Evolutionary conservation across 2,888 invertebrate species (phyloP), one percentile per base, ranked within the genome.

Genomic region (Notodonta ziczac): DNA sequence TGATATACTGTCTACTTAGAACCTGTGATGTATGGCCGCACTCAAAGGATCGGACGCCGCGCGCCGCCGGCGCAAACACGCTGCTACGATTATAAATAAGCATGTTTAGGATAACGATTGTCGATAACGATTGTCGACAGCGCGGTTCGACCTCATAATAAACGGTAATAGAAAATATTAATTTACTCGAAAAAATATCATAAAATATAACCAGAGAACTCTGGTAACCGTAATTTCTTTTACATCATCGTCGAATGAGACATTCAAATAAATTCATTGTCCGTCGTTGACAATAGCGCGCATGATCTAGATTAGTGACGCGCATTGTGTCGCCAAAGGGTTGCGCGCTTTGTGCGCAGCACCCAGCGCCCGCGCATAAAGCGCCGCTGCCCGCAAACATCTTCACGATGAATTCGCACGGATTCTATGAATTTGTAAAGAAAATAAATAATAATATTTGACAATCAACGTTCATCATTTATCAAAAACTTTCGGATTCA

Each of bases 1-100:
- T 93, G 93, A 93, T 93, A 92, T 92, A 93, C 91, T 93, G 93
- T 93, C 93, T 93, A 93, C 93, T 93, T 93, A 93, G 88, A 82
- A 80, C 62, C 78, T 76, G 92, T 93, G 93, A 93, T 93, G 91
- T 92, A 93, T 93, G 93, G 85, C 74, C 76, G 71, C 80, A 78
- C 79, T 86, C 92, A 93, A 93, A 93, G 93, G 91, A 85, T 83
- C 84, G 83, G 91, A 91, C 90, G 88, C 91, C 90, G 89, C 84
- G 64, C 67, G 88, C 92, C 86, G 74, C 72, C 77, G 86, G 84
- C 88, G 73, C 77, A 57, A 67, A 71, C 78, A 77, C 80, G 85
- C 78, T 81, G 84, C 85, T 85, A 84, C 86, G 89, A 89, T 91
- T 91, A 91, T 91, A 90, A 90, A 88, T 88, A 88, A 86, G 82